Evolutionary conservation across 2,797 vertebrate genomes (phyloP).

Genomic region (Poecilia wingei): DNA sequence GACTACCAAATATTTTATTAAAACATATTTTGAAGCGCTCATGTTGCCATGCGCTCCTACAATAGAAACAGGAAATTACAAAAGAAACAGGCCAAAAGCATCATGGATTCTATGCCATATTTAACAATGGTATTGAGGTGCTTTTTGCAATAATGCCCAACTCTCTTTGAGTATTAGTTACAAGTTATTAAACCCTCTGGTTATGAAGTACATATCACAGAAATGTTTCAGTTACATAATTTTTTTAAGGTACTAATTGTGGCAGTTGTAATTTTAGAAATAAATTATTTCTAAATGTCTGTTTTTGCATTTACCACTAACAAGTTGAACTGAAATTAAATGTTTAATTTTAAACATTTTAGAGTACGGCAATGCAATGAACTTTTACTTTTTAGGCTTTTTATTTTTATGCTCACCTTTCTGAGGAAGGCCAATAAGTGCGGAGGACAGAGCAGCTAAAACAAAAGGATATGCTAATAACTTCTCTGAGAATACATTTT

Average conservation of each 20-base stretch:
- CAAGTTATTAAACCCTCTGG: neutral
- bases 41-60: neutral
- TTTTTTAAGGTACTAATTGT: neutral
- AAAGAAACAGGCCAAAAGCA: neutral
- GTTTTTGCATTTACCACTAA: neutral
- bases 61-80: neutral
- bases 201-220: neutral
- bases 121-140: neutral
- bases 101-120: neutral
- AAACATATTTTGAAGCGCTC: neutral
- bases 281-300: neutral
- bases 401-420: neutral
- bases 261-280: neutral
- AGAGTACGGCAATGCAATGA: neutral
- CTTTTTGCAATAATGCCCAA: neutral
- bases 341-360: neutral
- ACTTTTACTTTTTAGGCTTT: neutral
- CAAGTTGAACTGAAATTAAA: neutral
- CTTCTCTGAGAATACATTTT: neutral
- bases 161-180: neutral
- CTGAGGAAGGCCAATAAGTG: neutral
- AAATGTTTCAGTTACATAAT: neutral
- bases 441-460: neutral
- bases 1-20: neutral
- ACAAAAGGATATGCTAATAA: neutral